Evolutionary conservation across 37 sponge, comb jelly and placozoan genomes (phyloP).

Genomic region (Sycon ciliatum): DNA sequence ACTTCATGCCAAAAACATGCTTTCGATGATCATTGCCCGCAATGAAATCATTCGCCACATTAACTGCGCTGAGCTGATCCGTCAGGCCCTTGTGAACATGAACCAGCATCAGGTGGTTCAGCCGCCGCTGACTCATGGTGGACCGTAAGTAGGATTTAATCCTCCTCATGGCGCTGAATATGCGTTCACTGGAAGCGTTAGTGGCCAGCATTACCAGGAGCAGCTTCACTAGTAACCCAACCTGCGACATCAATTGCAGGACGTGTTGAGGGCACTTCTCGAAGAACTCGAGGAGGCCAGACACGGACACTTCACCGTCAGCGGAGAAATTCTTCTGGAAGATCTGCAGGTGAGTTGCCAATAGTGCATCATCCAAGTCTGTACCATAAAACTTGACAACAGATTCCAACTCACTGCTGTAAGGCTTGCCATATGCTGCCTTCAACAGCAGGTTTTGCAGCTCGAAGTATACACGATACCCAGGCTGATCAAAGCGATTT

Average conservation of each 20-base stretch:
- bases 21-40: slow-evolving; percentile 19
- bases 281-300: not conserved
- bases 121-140: no score
- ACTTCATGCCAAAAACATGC: slow-evolving; percentile 22
- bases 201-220: no score
- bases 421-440: not conserved
- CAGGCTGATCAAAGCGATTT: slow-evolving; percentile 14
- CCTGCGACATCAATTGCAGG: not conserved
- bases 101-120: no score
- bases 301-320: not conserved
- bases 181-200: no score
- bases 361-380: not conserved
- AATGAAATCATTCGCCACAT: slow-evolving; percentile 34
- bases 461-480: not conserved
- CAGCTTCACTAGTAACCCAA: not conserved
- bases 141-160: no score
- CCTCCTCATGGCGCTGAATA: no score
- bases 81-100: no score
- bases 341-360: not conserved
- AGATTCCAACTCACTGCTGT: not conserved
- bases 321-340: not conserved
- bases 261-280: slow-evolving; percentile 9
- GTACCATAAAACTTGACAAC: not conserved
- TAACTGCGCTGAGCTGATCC: no score
- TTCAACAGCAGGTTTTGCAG: slow-evolving; percentile 1